phyloP scores from a whole-genome alignment of 2,888 invertebrate species.

The Drosophila aldrichi region DNA sequence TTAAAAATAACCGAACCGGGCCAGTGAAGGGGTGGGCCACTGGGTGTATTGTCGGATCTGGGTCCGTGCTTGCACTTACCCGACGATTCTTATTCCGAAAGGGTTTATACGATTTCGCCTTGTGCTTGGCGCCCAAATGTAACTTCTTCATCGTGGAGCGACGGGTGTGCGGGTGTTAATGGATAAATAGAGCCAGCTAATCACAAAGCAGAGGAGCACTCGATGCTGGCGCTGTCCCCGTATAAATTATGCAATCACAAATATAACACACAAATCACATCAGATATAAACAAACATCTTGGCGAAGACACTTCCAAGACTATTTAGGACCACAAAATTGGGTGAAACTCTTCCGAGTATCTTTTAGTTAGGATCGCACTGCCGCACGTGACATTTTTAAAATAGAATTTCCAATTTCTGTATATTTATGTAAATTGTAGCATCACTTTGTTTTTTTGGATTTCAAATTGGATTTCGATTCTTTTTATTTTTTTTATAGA shows the following conservation, averaged over 20 bases:
- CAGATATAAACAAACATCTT: conserved; percentile 74
- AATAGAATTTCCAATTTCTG: neutral
- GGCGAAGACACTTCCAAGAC: conserved; percentile 30
- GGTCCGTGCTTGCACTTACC: conserved; percentile 72
- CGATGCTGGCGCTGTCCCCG: conserved; percentile 34
- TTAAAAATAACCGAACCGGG: conserved; percentile 57
- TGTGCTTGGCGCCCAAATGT: conserved; percentile 77
- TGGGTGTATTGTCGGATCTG: conserved; percentile 23
- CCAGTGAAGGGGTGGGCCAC: conserved; percentile 11
- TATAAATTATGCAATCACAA: conserved; percentile 72
- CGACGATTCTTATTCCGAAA: conserved; percentile 82
- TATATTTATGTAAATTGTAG: conserved; percentile 2
- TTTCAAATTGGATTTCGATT: conserved; percentile 5
- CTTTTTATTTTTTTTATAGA: conserved; percentile 16
- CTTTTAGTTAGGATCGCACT: neutral
- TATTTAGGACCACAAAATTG: conserved; percentile 42
- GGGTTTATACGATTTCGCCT: conserved; percentile 74
- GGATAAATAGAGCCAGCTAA: conserved; percentile 26
- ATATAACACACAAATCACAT: conserved; percentile 10
- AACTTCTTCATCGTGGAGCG: conserved; percentile 77
- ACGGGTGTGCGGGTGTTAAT: conserved; percentile 4
- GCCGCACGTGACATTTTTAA: neutral
- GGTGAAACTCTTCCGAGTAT: conserved; percentile 25
- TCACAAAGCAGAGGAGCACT: conserved; percentile 36
- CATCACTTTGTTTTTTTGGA: conserved; percentile 13